These are phyloP conservation scores for Drosophila nigrodunni DNA, from an alignment of 1,140 invertebrate genomes.

Conservation along the genomic window DNA sequence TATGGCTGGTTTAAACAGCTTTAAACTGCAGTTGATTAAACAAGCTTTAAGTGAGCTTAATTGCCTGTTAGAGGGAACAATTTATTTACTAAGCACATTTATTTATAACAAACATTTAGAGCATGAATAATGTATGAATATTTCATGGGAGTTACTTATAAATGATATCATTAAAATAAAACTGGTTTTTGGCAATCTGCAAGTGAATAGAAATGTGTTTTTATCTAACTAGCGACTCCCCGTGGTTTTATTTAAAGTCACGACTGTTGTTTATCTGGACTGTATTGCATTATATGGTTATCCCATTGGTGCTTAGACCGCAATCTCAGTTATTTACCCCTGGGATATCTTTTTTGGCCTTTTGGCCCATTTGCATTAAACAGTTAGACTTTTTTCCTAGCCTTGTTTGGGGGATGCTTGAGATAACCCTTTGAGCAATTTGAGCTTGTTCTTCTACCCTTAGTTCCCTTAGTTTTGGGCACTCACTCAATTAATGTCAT, in stretches of 20 bases:
- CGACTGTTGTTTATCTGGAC: conserved; percentile 10
- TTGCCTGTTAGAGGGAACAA: neutral
- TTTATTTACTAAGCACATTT: neutral
- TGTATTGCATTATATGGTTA: conserved; percentile 12
- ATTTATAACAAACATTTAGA: neutral
- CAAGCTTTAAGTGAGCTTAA: conserved; percentile 8
- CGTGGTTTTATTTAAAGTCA: conserved; percentile 20
- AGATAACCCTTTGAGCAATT: conserved; percentile 49
- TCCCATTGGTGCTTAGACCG: conserved; percentile 41
- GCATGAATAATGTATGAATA: neutral
- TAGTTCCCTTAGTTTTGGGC: conserved; percentile 8
- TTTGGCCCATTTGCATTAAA: conserved; percentile 47
- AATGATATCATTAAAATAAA: conserved; percentile 1
- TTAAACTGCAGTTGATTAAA: neutral
- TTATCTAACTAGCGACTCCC: neutral
- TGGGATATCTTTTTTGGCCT: conserved; percentile 30
- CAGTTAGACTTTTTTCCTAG: conserved; percentile 11
- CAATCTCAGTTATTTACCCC: conserved; percentile 47
- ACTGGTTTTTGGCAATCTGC: neutral
- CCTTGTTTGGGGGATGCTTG: conserved; percentile 2
- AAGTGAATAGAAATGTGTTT: neutral
- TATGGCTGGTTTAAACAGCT: neutral
- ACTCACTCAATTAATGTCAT: conserved; percentile 79
- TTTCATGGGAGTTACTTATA: neutral
- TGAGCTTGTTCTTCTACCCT: conserved; percentile 7